Conservation (phyloP, 2,888 invertebrate genomes). For the Drosophila formosana region DNA sequence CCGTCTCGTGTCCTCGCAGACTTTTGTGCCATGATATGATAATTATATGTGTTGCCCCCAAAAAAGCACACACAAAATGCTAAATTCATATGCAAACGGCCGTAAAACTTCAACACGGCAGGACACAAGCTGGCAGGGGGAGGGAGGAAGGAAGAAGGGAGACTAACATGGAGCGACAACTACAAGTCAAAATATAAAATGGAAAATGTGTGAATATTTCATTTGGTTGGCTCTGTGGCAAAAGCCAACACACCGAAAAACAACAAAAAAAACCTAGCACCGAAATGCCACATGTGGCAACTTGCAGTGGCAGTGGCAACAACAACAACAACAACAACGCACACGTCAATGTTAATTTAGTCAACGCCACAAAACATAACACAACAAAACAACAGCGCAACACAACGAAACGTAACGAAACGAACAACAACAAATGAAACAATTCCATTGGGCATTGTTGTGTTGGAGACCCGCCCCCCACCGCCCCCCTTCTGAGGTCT, state of each 20-base stretch:
- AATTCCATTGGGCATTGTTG: conserved; percentile 80
- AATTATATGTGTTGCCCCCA: conserved; percentile 63
- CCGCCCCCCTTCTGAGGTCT: conserved; percentile 13
- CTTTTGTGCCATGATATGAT: conserved; percentile 64
- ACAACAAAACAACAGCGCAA: conserved; percentile 32
- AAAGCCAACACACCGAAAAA: conserved; percentile 37
- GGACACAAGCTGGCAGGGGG: conserved; percentile 2
- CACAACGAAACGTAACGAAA: conserved; percentile 50
- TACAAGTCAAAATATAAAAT: conserved; percentile 74
- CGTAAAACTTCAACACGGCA: conserved; percentile 63
- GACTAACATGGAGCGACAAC: conserved; percentile 57
- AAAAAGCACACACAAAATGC: conserved; percentile 70
- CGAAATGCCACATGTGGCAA: conserved; percentile 66
- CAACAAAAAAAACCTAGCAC: conserved; percentile 26
- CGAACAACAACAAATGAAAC: conserved; percentile 57
- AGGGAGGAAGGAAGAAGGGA: not conserved
- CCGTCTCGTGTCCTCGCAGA: not conserved
- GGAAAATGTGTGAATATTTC: conserved; percentile 78
- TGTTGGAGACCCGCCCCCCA: conserved; percentile 20
- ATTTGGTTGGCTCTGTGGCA: conserved; percentile 58
- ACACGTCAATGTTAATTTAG: conserved; percentile 83
- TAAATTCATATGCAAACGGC: conserved; percentile 70
- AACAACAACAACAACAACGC: conserved; percentile 49
- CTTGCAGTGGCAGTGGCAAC: conserved; percentile 45
- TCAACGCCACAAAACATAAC: conserved; percentile 64